These are phyloP conservation scores for Trachelus tabidus DNA, from an alignment of 2,888 invertebrate species.

Conservation along the genomic window DNA sequence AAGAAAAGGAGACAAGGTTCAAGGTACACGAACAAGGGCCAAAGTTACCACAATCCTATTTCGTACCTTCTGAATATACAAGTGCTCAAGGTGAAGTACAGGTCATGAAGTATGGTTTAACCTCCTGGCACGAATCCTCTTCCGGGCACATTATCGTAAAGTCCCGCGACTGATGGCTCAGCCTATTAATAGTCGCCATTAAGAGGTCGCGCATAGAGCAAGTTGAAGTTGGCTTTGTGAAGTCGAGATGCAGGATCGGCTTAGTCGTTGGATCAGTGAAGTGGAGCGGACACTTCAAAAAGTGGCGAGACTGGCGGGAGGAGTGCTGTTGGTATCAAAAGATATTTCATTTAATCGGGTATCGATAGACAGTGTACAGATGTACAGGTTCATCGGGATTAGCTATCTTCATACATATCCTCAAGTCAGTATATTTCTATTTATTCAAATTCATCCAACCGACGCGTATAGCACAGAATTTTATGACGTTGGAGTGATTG, in stretches of 20 bases:
- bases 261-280: conserved; percentile 43
- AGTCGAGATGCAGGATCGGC: conserved; percentile 25
- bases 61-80: neutral
- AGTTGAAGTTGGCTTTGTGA: neutral
- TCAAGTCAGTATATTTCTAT: neutral
- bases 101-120: neutral
- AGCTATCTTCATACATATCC: neutral
- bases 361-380: neutral
- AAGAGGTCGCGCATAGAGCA: neutral
- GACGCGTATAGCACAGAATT: neutral
- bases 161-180: neutral
- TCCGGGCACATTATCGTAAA: conserved; percentile 1
- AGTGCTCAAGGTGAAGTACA: neutral
- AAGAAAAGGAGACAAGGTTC: neutral
- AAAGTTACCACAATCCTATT: neutral
- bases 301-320: conserved; percentile 42
- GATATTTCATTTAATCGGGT: neutral
- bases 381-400: neutral
- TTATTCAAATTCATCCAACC: neutral
- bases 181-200: conserved; percentile 3
- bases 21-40: neutral
- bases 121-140: neutral
- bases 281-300: conserved; percentile 50
- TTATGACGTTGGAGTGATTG: neutral
- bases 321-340: neutral